Evolutionary conservation across 2,113 vertebrate genomes (phyloP).

Genomic region (Pterocles gutturalis): DNA sequence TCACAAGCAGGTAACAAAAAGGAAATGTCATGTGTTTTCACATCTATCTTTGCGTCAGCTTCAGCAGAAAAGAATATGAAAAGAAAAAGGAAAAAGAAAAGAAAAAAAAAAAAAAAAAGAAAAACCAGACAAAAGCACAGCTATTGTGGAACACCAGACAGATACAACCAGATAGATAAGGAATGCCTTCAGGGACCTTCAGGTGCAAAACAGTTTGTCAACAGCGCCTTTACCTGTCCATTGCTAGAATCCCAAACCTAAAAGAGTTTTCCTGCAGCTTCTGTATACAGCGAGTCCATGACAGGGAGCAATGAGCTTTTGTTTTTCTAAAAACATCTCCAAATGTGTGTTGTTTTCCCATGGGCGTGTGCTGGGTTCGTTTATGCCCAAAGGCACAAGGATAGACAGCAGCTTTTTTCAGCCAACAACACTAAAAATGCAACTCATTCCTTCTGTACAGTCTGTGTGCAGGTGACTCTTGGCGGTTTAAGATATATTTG

Average conservation of each 20-base stretch:
- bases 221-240: neutral
- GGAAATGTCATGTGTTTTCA: constrained; percentile 46
- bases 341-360: neutral
- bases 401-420: neutral
- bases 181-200: neutral
- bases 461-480: neutral
- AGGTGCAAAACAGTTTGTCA: neutral
- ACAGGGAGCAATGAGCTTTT: neutral
- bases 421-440: neutral
- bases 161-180: neutral
- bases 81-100: neutral
- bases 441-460: neutral
- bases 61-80: neutral
- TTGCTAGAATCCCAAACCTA: neutral
- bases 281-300: neutral
- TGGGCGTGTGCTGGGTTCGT: neutral
- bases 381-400: neutral
- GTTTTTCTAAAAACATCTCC: neutral
- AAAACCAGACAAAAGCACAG: neutral
- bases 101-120: neutral
- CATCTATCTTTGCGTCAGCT: constrained; percentile 24
- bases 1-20: neutral
- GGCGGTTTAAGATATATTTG: neutral
- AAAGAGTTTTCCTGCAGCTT: neutral
- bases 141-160: neutral